These are phyloP conservation scores for Thera britannica DNA, from an alignment of 2,888 invertebrate species.

Conservation along the genomic window DNA sequence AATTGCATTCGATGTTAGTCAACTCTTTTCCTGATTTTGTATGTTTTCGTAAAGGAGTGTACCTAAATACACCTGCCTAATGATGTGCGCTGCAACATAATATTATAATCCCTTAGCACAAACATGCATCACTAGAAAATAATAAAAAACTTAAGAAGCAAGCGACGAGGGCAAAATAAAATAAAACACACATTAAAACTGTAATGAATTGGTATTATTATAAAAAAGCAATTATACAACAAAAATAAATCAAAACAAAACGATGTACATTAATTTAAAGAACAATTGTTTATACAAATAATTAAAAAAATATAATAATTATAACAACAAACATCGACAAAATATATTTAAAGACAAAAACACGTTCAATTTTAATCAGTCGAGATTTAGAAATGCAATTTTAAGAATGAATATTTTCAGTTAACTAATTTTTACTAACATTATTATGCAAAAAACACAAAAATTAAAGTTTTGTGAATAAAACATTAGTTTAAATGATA, in stretches of 20 bases:
- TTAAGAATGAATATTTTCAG: slow-evolving; percentile 74
- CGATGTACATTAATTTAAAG: slow-evolving; percentile 91
- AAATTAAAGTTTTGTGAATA: slow-evolving; percentile 46
- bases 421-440: slow-evolving; percentile 71
- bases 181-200: slow-evolving; percentile 88
- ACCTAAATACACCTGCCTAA: slow-evolving; percentile 14
- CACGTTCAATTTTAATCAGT: slow-evolving; percentile 82
- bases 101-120: slow-evolving; percentile 68
- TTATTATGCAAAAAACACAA: slow-evolving; percentile 78
- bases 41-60: not conserved
- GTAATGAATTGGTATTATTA: slow-evolving; percentile 90
- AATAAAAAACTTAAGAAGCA: slow-evolving; percentile 58
- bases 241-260: slow-evolving; percentile 91
- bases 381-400: slow-evolving; percentile 84
- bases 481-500: slow-evolving; percentile 47
- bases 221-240: slow-evolving; percentile 90
- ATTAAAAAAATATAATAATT: slow-evolving; percentile 87
- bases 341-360: slow-evolving; percentile 85
- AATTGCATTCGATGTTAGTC: slow-evolving; percentile 17
- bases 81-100: not conserved
- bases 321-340: slow-evolving; percentile 86
- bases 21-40: not conserved
- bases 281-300: slow-evolving; percentile 89
- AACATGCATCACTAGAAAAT: slow-evolving; percentile 59
- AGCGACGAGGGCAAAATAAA: slow-evolving; percentile 77